Evolutionary conservation across 1,140 invertebrate genomes (phyloP), one percentile per base, ranked within the genome.

Genomic region (Drosophila aff.): DNA sequence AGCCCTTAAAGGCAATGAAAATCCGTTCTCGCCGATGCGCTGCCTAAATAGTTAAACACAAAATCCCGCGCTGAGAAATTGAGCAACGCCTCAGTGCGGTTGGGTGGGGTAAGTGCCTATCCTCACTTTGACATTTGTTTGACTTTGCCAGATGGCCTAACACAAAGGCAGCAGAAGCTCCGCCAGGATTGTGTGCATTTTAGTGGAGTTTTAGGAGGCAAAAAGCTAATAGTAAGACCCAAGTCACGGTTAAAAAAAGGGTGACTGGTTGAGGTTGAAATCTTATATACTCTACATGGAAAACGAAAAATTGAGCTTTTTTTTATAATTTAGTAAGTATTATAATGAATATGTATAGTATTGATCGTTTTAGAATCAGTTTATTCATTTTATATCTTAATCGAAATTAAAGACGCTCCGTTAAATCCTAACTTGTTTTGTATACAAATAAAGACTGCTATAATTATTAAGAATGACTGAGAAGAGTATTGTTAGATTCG

Each of bases 31-130:
- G 23, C 52, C 41, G 53, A 53, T 43, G 21, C 46, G 43, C 62
- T 44, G 66, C 57, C 74, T 66, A 77, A 87, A 82, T 76, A 79
- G 75, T 82, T 59, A 66, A 69, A 47, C 49, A 52, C 67, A n/a
- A 46, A 68, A 55, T 68, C 49, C 60, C 38, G 46, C 49, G 36
- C 66, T 36, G 50, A 50, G 46, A 78, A 50, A 63, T 74, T 63
- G 61, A 66, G 68, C 43, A 50, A 60, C 44, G 18, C 16, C 18
- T 40, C 53, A 21, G n/a, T 4, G n/a, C 16, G 49, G 33, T 23
- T 36, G 11, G 15, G 15, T 10, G n/a, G 36, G 18, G 41, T 33
- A 31, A 23, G 21, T 43, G 15, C 28, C 41, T 61, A 33, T 61
- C 36, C 53, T 41, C 44, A 63, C 61, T 84, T 66, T 78, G 75